phyloP scores from a whole-genome alignment of 2,888 invertebrate species.

The Trichogramma dendrolimi region DNA sequence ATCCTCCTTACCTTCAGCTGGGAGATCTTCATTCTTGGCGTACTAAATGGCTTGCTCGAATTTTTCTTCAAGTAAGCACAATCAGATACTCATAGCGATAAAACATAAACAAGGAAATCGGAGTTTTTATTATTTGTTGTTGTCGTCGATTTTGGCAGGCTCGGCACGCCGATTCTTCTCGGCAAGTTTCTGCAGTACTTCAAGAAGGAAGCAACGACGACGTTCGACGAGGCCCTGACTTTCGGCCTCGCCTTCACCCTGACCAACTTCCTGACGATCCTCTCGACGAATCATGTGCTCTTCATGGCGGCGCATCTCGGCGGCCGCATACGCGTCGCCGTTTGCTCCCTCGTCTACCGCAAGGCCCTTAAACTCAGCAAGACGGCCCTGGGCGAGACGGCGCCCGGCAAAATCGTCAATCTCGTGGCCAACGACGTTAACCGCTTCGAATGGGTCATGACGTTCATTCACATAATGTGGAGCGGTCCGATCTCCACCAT shows the following conservation, averaged over 20 bases:
- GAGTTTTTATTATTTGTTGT: neutral
- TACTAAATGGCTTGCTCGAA: slow-evolving; percentile 52
- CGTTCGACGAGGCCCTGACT: slow-evolving; percentile 40
- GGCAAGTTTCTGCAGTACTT: slow-evolving; percentile 65
- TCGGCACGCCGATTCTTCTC: slow-evolving; percentile 64
- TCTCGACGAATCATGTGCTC: slow-evolving; percentile 64
- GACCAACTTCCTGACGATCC: slow-evolving; percentile 52
- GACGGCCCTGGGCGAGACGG: slow-evolving; percentile 73
- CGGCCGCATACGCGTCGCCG: slow-evolving; percentile 75
- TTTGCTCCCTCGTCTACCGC: slow-evolving; percentile 78
- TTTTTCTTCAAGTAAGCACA: slow-evolving; percentile 38
- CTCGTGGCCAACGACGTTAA: slow-evolving; percentile 83
- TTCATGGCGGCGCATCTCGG: slow-evolving; percentile 71
- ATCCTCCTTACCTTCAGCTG: slow-evolving; percentile 51
- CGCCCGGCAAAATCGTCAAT: slow-evolving; percentile 56
- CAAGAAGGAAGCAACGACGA: slow-evolving; percentile 36
- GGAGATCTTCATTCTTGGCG: slow-evolving; percentile 51
- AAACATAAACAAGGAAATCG: neutral
- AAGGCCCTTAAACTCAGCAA: slow-evolving; percentile 56
- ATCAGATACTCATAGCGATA: neutral
- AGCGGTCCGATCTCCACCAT: slow-evolving; percentile 71
- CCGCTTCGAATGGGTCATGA: slow-evolving; percentile 83
- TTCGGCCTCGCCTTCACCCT: slow-evolving; percentile 45
- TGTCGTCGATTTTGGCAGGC: slow-evolving; percentile 46
- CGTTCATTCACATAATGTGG: slow-evolving; percentile 91